phyloP scores from a whole-genome alignment of 2,113 vertebrate genomes.

The Tiliqua scincoides region DNA sequence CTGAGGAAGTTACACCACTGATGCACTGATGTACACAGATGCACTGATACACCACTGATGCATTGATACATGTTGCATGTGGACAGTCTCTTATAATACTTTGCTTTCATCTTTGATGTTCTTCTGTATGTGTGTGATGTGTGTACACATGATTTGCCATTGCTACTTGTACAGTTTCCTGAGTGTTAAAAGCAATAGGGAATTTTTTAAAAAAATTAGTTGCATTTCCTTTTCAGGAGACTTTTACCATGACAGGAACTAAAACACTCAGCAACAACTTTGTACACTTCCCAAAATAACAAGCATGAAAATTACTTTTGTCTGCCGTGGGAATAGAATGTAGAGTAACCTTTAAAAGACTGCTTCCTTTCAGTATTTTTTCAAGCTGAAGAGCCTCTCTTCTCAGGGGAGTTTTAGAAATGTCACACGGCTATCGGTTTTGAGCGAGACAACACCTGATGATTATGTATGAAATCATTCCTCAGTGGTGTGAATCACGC shows the following conservation, averaged over 20 bases:
- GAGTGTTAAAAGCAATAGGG: constrained; percentile 35
- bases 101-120: not conserved
- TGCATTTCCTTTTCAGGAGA: constrained; percentile 42
- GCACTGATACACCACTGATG: no score
- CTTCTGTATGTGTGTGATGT: no score
- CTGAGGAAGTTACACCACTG: no score
- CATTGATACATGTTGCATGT: no score
- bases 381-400: constrained; percentile 59
- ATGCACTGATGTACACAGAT: no score
- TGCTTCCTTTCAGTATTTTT: constrained; percentile 70
- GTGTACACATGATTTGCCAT: no score
- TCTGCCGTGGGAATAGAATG: constrained; percentile 69
- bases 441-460: constrained; percentile 54
- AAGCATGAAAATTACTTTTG: constrained; percentile 74
- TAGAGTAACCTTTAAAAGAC: constrained; percentile 70
- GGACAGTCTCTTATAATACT: not conserved
- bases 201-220: constrained; percentile 44
- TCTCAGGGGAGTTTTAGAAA: constrained; percentile 72
- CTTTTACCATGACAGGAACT: constrained; percentile 58
- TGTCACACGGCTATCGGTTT: constrained; percentile 47
- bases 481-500: constrained; percentile 49
- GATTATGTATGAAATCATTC: constrained; percentile 42
- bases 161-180: no score
- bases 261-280: constrained; percentile 43
- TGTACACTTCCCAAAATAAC: constrained; percentile 72